Conservation (phyloP, 2,888 invertebrate genomes). For the Pyralis farinalis region DNA sequence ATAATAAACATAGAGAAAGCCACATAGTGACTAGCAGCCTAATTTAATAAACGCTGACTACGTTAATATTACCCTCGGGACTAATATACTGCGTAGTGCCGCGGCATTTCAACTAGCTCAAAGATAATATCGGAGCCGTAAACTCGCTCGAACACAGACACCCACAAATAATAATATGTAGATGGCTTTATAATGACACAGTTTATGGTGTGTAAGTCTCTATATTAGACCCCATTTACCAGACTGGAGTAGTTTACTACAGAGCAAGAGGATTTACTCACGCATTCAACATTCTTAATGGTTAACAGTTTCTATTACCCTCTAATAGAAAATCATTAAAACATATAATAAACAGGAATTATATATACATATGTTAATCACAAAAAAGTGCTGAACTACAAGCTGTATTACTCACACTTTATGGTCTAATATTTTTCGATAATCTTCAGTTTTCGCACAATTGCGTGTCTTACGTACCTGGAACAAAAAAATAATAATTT, state of each 20-base stretch:
- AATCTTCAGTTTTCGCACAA: no score
- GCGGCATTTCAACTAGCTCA: background rate
- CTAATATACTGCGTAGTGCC: background rate
- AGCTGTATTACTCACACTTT: no score
- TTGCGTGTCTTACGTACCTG: background rate
- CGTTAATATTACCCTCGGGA: background rate
- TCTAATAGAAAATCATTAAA: no score
- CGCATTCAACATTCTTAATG: no score
- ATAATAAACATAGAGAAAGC: background rate
- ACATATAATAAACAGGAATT: no score
- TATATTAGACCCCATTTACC: no score
- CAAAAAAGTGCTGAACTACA: no score
- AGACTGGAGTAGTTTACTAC: no score
- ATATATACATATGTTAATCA: no score
- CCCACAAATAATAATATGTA: background rate
- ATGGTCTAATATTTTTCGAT: no score
- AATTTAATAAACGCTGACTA: slow-evolving; percentile 2
- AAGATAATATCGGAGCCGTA: background rate
- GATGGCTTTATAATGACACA: background rate
- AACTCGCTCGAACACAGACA: background rate
- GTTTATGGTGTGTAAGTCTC: background rate
- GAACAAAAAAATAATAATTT: slow-evolving; percentile 5
- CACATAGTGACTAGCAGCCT: background rate
- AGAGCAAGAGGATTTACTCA: no score
- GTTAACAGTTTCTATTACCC: no score